These are phyloP conservation scores for Silurus aristotelis DNA, from an alignment of 2,797 vertebrate species.

Conservation along the genomic window DNA sequence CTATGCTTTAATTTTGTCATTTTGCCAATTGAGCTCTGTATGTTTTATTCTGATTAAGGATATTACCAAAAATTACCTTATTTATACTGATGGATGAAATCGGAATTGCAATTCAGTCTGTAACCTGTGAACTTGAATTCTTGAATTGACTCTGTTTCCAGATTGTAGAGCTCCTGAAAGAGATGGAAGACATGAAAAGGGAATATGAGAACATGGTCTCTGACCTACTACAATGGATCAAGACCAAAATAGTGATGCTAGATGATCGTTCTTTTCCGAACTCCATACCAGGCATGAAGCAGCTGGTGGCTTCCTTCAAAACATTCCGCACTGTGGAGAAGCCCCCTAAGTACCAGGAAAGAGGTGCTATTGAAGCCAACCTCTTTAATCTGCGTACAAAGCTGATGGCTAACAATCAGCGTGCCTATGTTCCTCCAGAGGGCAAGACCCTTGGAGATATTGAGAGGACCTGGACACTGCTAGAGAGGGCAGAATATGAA, in stretches of 20 bases:
- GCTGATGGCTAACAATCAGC: conserved; percentile 83
- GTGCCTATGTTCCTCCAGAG: conserved; percentile 78
- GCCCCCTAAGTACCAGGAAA: conserved; percentile 85
- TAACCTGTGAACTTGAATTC: not conserved
- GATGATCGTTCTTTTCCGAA: conserved; percentile 81
- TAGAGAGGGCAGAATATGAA: conserved; percentile 83
- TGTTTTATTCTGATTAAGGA: too few relatives aligned
- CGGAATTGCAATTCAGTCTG: not conserved
- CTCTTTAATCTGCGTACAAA: conserved; percentile 85
- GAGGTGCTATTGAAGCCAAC: conserved; percentile 82
- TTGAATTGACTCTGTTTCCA: conserved; percentile 54
- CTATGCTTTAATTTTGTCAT: not conserved
- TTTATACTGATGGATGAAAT: not conserved
- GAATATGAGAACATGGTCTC: conserved; percentile 79
- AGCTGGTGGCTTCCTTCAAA: conserved; percentile 80
- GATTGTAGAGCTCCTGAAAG: conserved; percentile 82
- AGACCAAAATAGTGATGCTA: conserved; percentile 77
- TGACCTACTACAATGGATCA: conserved; percentile 84
- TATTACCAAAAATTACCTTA: not conserved
- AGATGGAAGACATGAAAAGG: conserved; percentile 77
- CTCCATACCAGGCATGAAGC: conserved; percentile 78
- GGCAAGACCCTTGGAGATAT: conserved; percentile 79
- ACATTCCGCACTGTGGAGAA: conserved; percentile 85
- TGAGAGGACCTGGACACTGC: conserved; percentile 78
- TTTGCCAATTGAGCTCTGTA: not conserved